Evolutionary conservation across 2,888 invertebrate genomes (phyloP), one percentile per base, ranked within the genome.

Genomic region (Nemoura dubitans): DNA sequence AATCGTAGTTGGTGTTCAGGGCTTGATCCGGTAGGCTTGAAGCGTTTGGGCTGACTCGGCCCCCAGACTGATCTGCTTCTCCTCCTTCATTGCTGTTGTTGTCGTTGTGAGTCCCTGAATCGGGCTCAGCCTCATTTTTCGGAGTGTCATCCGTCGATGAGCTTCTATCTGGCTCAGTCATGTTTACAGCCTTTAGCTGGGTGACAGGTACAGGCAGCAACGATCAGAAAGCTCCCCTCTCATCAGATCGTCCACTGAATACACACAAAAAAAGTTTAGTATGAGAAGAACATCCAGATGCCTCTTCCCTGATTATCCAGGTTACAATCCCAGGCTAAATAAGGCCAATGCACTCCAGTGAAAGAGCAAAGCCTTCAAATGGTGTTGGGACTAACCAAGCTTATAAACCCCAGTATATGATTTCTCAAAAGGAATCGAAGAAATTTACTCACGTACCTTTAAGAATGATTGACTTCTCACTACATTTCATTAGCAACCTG

Each of bases 1-100:
- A 93, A 89, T 94, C 94, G 90, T 94, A 94, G 90, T 93, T 93
- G 25, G 93, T 93, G 90, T 92, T 93, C 76, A 93, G 92, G 86
- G 92, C 93, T 77, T 87, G 87, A 83, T 88, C 88, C 0, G 88
- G 88, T 30, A 81, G 87, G 36, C 87, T 87, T 10, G 86, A 87
- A n/a, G 87, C 83, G 83, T 87, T 59, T 43, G 88, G 88, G 76
- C 88, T 88, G 25, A 82, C 85, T 28, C 86, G 87, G 14, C 86
- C 87, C 5, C 87, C 88, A 5, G 88, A 88, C 28, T 88, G 88
- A 36, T 88, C 88, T 21, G 88, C 88, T 81, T 89, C 89, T 81
- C 89, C 88, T 76, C 89, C 89, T 86, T 89, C 89, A 85, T 88
- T 89, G 36, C 88, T 86, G 29, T 88, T 89, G 81, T 88, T 87